Conservation (phyloP, 2,888 invertebrate genomes). For the Cephus nigrinus region DNA sequence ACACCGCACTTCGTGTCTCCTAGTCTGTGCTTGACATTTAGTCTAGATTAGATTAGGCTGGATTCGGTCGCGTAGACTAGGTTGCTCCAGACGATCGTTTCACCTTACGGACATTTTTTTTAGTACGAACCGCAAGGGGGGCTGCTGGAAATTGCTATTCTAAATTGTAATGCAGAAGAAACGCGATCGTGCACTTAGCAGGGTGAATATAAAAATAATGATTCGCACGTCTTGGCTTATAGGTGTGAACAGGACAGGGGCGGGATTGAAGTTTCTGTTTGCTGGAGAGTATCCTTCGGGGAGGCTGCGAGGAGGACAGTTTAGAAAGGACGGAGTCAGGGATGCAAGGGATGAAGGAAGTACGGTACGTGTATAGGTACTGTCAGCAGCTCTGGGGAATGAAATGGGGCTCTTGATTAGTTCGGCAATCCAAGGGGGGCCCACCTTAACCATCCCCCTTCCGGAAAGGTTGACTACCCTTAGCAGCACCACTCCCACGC, state of each 20-base stretch:
- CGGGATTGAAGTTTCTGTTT: not conserved
- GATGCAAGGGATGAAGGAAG: conserved; percentile 20
- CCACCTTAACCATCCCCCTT: conserved; percentile 19
- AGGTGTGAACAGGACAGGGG: not conserved
- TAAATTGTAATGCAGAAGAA: not conserved
- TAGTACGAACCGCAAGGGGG: not conserved
- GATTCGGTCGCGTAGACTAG: not conserved
- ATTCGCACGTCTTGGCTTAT: not conserved
- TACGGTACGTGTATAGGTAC: not conserved
- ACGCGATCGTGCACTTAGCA: not conserved
- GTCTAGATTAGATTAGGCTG: not conserved
- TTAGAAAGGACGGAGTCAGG: conserved; percentile 22
- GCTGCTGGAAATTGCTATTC: not conserved
- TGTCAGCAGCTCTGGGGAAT: conserved; percentile 35
- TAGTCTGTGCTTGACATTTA: not conserved
- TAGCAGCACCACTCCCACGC: conserved; percentile 42
- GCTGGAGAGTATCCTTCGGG: not conserved
- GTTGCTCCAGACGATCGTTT: not conserved
- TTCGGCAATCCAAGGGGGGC: conserved; percentile 45
- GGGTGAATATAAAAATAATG: not conserved
- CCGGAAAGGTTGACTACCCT: conserved; percentile 15
- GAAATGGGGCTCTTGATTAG: conserved; percentile 60
- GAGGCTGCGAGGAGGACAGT: not conserved
- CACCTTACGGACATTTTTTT: not conserved
- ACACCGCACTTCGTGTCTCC: not conserved